Evolutionary conservation across 2,113 vertebrate genomes (phyloP).

Genomic region (Atractosteus spatula): DNA sequence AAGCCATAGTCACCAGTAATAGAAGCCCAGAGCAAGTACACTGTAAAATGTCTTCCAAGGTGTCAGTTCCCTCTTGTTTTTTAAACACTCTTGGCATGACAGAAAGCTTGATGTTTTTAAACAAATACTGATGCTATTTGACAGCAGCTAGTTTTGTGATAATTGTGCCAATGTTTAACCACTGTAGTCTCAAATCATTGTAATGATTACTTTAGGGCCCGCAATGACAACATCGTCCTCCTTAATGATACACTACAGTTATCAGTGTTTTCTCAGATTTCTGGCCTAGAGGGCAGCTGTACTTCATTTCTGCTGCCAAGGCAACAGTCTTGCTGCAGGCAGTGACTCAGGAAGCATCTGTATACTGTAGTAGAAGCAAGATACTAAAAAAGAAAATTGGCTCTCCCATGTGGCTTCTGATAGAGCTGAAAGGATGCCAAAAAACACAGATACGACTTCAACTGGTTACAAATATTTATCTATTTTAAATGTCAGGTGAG

Average conservation of each 20-base stretch:
- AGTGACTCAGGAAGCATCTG: constrained; percentile 15
- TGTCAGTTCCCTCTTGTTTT: neutral
- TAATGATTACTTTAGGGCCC: constrained; percentile 25
- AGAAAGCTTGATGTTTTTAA: neutral
- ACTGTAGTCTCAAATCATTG: constrained; percentile 5
- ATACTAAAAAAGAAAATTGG: neutral
- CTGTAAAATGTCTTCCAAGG: neutral
- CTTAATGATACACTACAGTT: constrained; percentile 22
- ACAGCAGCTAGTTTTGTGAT: constrained; percentile 9
- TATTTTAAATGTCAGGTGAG: constrained; percentile 1
- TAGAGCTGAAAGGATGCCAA: neutral
- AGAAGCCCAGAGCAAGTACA: neutral
- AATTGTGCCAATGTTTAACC: constrained; percentile 19
- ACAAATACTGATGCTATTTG: neutral
- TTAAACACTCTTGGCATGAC: neutral
- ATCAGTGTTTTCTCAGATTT: constrained; percentile 32
- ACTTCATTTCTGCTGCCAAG: constrained; percentile 23
- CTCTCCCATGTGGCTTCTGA: neutral
- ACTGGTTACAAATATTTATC: constrained; percentile 3
- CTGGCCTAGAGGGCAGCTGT: constrained; percentile 24
- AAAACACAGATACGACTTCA: neutral
- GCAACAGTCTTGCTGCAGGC: constrained; percentile 20
- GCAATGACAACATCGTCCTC: constrained; percentile 22
- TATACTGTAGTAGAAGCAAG: constrained; percentile 9
- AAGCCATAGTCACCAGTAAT: neutral